Base-by-base conservation (phyloP, 2,888 invertebrate genomes). In the Thymelicus acteon region DNA sequence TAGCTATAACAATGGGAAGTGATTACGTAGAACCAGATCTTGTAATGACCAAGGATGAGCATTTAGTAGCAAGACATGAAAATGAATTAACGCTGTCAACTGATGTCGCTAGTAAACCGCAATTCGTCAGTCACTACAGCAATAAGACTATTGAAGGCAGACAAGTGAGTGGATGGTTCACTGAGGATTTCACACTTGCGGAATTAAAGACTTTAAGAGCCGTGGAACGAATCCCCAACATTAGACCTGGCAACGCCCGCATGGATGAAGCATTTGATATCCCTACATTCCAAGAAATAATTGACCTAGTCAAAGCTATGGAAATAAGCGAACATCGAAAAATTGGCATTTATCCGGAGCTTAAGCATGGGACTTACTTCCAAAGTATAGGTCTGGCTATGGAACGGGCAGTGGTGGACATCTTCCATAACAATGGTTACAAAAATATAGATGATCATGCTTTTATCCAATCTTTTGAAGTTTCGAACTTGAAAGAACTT, bases 11-110 rank as follows among this genome's bases (percentile, higher is more conserved):
- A 0, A 86, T 92, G 87, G 92, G 92, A 2, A 86, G 92, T 2
- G 92, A 93, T 78, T 93, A 90, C 74, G 82, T 93, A 0, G 93
- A 93, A 73, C 93, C 93, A 0, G 93, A 93, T 72, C 81, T 93
- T 48, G 93, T 93, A 4, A 91, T 90, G 83, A 92, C 92, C 0
- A 86, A 83, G 39, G 93, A 93, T 60, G 87, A 87, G 12, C 79
- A 86, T 19, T 74, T 92, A 8, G 79, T 93, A 31, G 89, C 91
- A 1, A 78, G 92, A 31, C 93, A 93, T 72, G 93, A 93, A 76
- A 93, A 92, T 73, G 87, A 90, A 75, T 79, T 93, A 2, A 80
- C 86, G 6, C 68, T 84, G 52, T 90, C 89, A 0, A 92, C 92
- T 1, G 86, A 93, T 70, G 84, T 93, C 8, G 79, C 83, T 0